Conservation (phyloP, 2,113 vertebrate genomes). For the Amia ocellicauda region DNA sequence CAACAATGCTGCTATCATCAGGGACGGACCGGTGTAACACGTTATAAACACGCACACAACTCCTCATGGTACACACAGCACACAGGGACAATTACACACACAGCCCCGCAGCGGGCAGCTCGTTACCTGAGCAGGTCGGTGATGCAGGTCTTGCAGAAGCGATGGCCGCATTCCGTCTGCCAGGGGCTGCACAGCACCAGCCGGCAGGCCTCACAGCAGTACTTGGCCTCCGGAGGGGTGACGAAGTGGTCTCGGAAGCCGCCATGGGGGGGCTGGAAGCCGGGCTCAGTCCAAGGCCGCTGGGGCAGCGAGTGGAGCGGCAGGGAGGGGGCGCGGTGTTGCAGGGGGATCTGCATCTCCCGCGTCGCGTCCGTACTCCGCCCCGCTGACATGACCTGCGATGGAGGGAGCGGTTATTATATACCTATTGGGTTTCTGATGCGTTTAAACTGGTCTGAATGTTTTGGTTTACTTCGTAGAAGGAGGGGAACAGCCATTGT, state of each 20-base stretch:
- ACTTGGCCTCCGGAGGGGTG: conserved; percentile 85
- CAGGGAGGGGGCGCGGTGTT: conserved; percentile 58
- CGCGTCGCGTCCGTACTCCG: conserved; percentile 57
- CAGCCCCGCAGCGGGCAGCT: not conserved
- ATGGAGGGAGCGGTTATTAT: not conserved
- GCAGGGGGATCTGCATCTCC: conserved; percentile 68
- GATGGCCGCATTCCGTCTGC: conserved; percentile 94
- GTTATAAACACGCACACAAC: too few species aligned
- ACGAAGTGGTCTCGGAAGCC: conserved; percentile 91
- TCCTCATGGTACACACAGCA: too few species aligned
- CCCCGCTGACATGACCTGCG: conserved; percentile 74
- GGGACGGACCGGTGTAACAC: too few species aligned
- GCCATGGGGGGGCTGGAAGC: conserved; percentile 74
- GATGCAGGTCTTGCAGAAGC: conserved; percentile 94
- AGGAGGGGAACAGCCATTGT: too few species aligned
- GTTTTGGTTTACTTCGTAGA: too few species aligned
- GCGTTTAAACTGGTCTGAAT: too few species aligned
- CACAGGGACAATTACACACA: too few species aligned
- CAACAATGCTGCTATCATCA: too few species aligned
- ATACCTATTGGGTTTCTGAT: too few species aligned
- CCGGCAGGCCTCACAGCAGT: conserved; percentile 88
- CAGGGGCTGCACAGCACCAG: conserved; percentile 88
- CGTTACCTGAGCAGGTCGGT: conserved; percentile 59
- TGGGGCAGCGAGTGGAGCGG: conserved; percentile 41
- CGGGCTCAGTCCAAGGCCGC: conserved; percentile 51